A percentile compares a stretch with the other conserved stretches of the same genome.
These are phyloP conservation scores for Larimichthys polyactis DNA, from an alignment of 2,113 vertebrate species.

Conservation along the genomic window DNA sequence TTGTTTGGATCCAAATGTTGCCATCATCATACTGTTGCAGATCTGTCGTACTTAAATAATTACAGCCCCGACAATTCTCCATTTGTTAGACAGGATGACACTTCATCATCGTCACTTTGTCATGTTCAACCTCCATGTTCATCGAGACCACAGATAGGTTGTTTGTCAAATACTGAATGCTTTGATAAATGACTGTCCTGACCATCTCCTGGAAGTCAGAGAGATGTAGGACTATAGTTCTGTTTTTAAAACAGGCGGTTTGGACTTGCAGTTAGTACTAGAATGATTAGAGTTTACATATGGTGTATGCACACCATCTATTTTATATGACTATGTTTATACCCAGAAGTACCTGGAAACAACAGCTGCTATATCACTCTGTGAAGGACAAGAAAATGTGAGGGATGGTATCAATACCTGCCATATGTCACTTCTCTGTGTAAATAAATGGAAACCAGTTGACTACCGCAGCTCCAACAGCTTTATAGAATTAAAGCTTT, in stretches of 20 bases:
- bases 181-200: slow-evolving; percentile 42
- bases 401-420: not conserved
- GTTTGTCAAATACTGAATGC: slow-evolving; percentile 32
- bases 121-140: slow-evolving; percentile 37
- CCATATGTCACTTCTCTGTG: not conserved
- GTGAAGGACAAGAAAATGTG: not conserved
- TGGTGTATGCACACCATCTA: not conserved
- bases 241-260: not conserved
- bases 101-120: slow-evolving; percentile 46
- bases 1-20: slow-evolving; percentile 20
- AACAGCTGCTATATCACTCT: slow-evolving; percentile 10
- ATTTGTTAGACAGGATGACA: slow-evolving; percentile 24
- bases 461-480: not conserved
- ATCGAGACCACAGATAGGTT: slow-evolving; percentile 17
- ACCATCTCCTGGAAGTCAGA: not conserved
- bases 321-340: not conserved
- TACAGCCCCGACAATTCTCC: slow-evolving; percentile 5
- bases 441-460: slow-evolving; percentile 16
- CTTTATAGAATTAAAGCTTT: not conserved
- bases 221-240: not conserved
- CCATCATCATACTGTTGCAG: not conserved
- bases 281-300: slow-evolving; percentile 11
- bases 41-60: slow-evolving; percentile 32
- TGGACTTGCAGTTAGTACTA: slow-evolving; percentile 2
- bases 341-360: not conserved